Evolutionary conservation across 2,113 vertebrate genomes (phyloP).

Genomic region (Camelus bactrianus): DNA sequence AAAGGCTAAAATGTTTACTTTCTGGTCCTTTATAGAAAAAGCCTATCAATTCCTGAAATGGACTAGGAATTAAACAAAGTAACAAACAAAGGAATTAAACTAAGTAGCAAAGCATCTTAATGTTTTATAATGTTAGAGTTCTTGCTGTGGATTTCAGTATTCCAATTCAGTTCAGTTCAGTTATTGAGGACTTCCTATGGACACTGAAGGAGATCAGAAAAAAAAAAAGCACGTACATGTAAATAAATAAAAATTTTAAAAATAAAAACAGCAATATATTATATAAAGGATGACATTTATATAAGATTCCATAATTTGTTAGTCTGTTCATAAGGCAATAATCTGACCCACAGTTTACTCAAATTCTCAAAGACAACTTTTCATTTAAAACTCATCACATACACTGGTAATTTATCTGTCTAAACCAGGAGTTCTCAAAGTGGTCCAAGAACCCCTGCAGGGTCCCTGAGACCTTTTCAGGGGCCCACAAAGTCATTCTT

Average conservation of each 20-base stretch:
- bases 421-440: constrained; percentile 13
- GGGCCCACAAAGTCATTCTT: neutral
- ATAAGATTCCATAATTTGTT: neutral
- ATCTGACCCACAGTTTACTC: neutral
- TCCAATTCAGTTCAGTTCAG: neutral
- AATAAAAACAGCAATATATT: neutral
- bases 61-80: neutral
- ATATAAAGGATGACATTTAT: neutral
- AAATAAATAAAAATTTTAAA: too few relatives aligned
- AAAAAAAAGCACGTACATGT: neutral
- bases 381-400: neutral
- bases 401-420: neutral
- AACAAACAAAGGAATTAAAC: neutral
- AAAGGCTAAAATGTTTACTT: constrained; percentile 12
- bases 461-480: neutral
- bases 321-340: neutral
- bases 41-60: neutral
- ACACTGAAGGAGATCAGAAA: neutral
- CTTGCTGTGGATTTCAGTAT: neutral
- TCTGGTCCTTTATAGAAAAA: neutral
- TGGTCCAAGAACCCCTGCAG: neutral
- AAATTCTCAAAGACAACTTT: constrained; percentile 22
- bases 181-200: neutral
- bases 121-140: neutral
- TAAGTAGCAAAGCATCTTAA: neutral